These are phyloP conservation scores for Nesidiocoris tenuis DNA, from an alignment of 2,888 invertebrate genomes.

Conservation along the genomic window DNA sequence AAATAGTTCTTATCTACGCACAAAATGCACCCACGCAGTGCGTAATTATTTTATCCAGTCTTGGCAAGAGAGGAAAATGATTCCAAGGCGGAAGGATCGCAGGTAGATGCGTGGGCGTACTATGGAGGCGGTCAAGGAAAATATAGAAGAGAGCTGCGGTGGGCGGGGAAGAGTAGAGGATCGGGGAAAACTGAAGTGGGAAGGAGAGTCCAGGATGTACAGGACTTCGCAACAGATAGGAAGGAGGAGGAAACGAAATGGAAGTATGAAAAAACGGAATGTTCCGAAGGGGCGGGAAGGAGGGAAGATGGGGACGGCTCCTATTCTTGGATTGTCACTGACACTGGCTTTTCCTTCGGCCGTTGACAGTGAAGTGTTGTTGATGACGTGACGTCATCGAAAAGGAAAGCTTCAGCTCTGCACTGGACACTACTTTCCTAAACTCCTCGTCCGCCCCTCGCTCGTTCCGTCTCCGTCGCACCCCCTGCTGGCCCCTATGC, in stretches of 20 bases:
- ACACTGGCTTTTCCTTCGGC: slow-evolving; percentile 30
- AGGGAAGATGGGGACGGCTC: slow-evolving; percentile 15
- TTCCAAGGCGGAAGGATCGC: no score
- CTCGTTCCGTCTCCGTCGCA: background rate
- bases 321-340: slow-evolving; percentile 46
- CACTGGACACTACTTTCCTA: slow-evolving; percentile 34
- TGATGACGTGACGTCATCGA: slow-evolving; percentile 44
- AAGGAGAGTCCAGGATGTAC: slow-evolving; percentile 13
- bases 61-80: no score
- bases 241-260: background rate
- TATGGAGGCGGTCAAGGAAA: no score
- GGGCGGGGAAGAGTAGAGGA: background rate
- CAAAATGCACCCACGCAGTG: no score
- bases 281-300: slow-evolving; percentile 4
- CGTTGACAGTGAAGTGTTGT: slow-evolving; percentile 45
- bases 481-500: background rate
- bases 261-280: slow-evolving; percentile 11
- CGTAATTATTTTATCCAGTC: no score
- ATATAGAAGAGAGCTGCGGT: no score
- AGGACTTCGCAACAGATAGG: slow-evolving; percentile 19
- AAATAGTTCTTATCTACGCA: no score
- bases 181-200: background rate
- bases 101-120: no score
- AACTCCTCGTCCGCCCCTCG: no score
- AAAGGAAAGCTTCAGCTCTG: slow-evolving; percentile 20